phyloP scores from a whole-genome alignment of 2,797 vertebrate species.

The Ciconia nigra region DNA sequence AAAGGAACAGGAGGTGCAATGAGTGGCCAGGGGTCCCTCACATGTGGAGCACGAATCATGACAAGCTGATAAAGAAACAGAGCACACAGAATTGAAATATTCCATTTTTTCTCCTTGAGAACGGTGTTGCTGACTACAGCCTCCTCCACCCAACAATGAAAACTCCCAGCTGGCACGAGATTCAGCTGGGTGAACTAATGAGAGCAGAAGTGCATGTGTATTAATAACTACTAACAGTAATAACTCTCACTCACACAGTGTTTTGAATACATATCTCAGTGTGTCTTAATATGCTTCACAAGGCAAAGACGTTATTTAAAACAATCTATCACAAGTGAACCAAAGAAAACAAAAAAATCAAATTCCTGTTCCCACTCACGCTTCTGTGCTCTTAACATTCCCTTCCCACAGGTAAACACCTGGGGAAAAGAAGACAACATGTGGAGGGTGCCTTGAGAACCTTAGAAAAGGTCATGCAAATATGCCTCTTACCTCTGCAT shows the following conservation, averaged over 20 bases:
- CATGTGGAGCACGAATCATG: slow-evolving; percentile 84
- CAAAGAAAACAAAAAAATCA: not conserved
- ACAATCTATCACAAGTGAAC: not conserved
- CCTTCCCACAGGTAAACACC: not conserved
- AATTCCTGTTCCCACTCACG: fast-evolving
- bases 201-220: not conserved
- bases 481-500: slow-evolving; percentile 82
- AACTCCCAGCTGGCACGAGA: not conserved
- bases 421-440: not conserved
- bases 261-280: not conserved
- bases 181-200: not conserved
- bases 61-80: slow-evolving; percentile 79
- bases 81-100: not conserved
- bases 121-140: not conserved
- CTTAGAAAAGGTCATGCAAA: not conserved
- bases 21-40: slow-evolving; percentile 80
- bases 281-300: not conserved
- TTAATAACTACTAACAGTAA: not conserved
- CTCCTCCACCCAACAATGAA: not conserved
- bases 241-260: not conserved
- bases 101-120: not conserved
- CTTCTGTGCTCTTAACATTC: not conserved
- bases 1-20: slow-evolving; percentile 81
- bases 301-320: not conserved
- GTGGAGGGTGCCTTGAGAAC: not conserved